Evolutionary conservation across 2,888 invertebrate species (phyloP).

Genomic region (Gortyna flavago): DNA sequence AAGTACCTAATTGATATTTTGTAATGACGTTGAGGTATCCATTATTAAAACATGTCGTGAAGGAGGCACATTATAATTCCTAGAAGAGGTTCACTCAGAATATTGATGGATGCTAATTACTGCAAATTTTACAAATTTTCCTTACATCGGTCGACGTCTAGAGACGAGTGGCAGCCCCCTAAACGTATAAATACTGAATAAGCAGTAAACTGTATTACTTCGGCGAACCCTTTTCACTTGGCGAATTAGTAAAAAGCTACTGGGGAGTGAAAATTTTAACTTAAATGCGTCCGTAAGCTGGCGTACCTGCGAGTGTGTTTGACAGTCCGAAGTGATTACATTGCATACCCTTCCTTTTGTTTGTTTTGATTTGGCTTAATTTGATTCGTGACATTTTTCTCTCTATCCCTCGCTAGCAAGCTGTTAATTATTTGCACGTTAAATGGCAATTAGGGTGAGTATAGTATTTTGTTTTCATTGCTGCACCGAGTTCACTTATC

Average conservation of each 20-base stretch:
- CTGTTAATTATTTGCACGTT: conserved; percentile 66
- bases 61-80: conserved; percentile 44
- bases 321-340: conserved; percentile 89
- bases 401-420: conserved; percentile 60
- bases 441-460: conserved; percentile 55
- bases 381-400: conserved; percentile 87
- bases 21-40: background rate
- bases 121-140: conserved; percentile 85
- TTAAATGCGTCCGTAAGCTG: conserved; percentile 88
- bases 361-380: conserved; percentile 88
- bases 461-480: conserved; percentile 53
- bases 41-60: conserved; percentile 46
- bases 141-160: conserved; percentile 83
- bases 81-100: conserved; percentile 49
- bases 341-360: conserved; percentile 86
- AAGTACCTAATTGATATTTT: background rate
- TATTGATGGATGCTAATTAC: conserved; percentile 75
- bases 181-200: conserved; percentile 90
- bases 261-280: conserved; percentile 90
- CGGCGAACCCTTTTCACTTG: conserved; percentile 90
- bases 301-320: conserved; percentile 88
- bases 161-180: conserved; percentile 85
- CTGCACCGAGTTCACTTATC: conserved; percentile 53
- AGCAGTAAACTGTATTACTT: conserved; percentile 90
- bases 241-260: conserved; percentile 90